Percentiles rank a stretch among this genome's conserved stretches.
Conservation (phyloP, 2,113 vertebrate genomes). For the Cacatua alba region DNA sequence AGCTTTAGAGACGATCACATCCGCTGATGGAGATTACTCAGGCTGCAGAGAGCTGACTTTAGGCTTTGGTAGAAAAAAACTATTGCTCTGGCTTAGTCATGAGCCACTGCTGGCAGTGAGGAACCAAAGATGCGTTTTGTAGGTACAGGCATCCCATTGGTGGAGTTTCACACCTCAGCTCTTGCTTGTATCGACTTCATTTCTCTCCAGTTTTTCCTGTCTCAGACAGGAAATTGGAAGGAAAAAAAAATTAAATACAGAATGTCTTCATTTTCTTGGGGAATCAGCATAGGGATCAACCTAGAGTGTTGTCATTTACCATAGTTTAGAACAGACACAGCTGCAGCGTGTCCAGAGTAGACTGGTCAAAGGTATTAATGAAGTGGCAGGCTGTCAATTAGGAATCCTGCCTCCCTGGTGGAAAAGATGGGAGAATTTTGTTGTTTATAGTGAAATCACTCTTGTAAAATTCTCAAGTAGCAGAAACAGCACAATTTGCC, state of each 20-base stretch:
- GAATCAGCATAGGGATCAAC: background rate
- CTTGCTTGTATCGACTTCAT: background rate
- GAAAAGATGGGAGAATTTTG: background rate
- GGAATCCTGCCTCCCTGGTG: background rate
- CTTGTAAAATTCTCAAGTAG: background rate
- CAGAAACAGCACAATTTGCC: background rate
- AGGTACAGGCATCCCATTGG: background rate
- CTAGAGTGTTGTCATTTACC: background rate
- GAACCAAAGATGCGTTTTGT: fast-evolving
- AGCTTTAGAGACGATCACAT: background rate
- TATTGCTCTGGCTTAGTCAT: background rate
- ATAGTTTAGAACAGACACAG: background rate
- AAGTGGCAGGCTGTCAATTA: background rate
- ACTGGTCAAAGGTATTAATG: background rate
- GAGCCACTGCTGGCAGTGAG: background rate
- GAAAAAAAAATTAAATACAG: background rate
- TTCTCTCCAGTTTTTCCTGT: background rate
- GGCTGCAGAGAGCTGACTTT: background rate
- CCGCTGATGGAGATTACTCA: background rate
- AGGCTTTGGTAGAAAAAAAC: background rate
- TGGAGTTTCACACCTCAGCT: background rate
- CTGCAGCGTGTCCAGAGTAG: background rate
- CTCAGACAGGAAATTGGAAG: background rate
- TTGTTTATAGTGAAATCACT: background rate
- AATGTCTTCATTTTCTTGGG: background rate